Base-by-base conservation (phyloP, 2,888 invertebrate species). In the Elaeidobius kamerunicus region DNA sequence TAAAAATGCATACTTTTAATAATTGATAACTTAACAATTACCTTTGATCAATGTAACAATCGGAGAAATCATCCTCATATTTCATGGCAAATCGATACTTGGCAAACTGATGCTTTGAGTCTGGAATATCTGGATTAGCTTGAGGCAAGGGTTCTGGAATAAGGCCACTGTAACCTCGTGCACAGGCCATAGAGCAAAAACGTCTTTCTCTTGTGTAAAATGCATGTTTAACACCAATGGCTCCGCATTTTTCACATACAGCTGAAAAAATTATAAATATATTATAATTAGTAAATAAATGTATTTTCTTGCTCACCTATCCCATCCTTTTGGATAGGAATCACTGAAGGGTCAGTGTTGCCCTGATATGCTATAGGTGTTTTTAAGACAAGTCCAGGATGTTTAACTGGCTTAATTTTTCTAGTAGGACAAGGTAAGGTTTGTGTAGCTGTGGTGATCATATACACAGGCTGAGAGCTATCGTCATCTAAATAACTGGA, bases 311-410 rank as follows among this genome's bases (percentile, higher is more conserved):
- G n/a, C 82, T 81, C 77, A 91, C 91, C 91, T 78, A 91, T 91
- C 74, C 88, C 91, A 73, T 91, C 90, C 74, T 87, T 89, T 73
- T 86, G 84, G 68, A 92, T 86, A 47, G 92, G 91, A 74, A 92
- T 85, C 67, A 91, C 88, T 59, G 88, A 86, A 55, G 89, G 82
- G 76, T 91, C 90, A 49, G 86, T 85, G 70, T 85, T 84, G 65
- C 85, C 83, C 69, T 86, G 84, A 74, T 86, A 87, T 42, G 87
- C 86, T 60, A 87, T 87, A 53, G 86, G 86, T 58, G 86, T 86
- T 72, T 87, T 86, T 60, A 86, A 73, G 64, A 86, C 84, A 56
- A 87, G 75, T 46, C 84, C 85, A 46, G 86, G 86, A 71, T 86
- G 83, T 69, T 82, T 84, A 39, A 86, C 81, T 30, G 86, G 85